phyloP scores from a whole-genome alignment of 2,888 invertebrate genomes.

The Microctonus aethiopoides region DNA sequence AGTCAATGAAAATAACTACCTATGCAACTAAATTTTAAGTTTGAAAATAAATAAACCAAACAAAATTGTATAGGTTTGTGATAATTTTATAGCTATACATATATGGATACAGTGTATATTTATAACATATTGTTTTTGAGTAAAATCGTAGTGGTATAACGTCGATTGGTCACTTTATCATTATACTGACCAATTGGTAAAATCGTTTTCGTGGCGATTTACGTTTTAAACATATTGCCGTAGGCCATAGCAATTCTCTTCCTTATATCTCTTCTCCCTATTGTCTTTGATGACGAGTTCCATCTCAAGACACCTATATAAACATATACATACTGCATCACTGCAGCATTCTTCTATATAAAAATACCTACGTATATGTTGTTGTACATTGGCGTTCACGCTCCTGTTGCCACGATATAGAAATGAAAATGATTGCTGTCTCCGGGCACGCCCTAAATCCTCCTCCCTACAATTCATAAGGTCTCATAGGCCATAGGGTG shows the following conservation, averaged over 20 bases:
- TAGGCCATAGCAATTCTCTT: neutral
- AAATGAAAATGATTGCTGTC: conserved; percentile 54
- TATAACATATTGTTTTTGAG: conserved; percentile 39
- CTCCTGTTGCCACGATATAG: conserved; percentile 49
- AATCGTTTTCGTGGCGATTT: conserved; percentile 47
- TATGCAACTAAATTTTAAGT: neutral
- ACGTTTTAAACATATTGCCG: conserved; percentile 31
- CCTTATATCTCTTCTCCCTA: neutral
- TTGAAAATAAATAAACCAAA: neutral
- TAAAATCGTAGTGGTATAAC: conserved; percentile 27
- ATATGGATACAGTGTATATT: neutral
- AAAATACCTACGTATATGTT: neutral
- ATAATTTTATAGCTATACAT: neutral
- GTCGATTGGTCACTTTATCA: conserved; percentile 45
- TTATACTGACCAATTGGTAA: conserved; percentile 50
- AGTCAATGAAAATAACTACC: neutral
- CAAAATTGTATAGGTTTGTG: neutral
- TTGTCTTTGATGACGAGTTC: conserved; percentile 7
- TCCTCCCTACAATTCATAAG: conserved; percentile 46
- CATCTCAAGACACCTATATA: neutral
- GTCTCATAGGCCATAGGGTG: conserved; percentile 35
- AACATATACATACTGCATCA: neutral
- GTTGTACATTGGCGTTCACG: conserved; percentile 30
- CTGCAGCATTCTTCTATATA: neutral
- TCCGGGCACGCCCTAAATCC: conserved; percentile 40